These are phyloP conservation scores for Ferrisia virgata DNA, from an alignment of 2,888 invertebrate genomes.

Conservation along the genomic window DNA sequence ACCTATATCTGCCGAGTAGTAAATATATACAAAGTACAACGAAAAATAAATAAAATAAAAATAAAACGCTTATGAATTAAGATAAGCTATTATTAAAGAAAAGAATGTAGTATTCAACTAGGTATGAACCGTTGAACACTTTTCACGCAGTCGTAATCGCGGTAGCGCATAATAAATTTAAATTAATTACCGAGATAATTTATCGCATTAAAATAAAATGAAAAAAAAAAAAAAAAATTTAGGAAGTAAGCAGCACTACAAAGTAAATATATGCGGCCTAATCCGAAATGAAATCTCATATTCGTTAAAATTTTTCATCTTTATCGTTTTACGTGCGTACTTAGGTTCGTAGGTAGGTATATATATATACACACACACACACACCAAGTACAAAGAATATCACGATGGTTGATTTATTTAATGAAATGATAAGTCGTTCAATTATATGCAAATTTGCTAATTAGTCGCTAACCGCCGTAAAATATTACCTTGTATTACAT, in stretches of 20 bases:
- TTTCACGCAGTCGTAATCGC: neutral
- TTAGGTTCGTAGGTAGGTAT: no score
- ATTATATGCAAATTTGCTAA: conserved; percentile 31
- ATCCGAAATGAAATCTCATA: neutral
- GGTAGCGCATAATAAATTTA: neutral
- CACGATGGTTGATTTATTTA: conserved; percentile 17
- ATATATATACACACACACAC: no score
- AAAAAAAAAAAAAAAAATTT: neutral
- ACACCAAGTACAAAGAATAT: neutral
- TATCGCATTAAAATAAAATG: no score
- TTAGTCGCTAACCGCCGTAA: conserved; percentile 1
- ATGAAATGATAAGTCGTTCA: conserved; percentile 28
- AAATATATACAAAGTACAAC: no score
- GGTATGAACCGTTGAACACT: neutral
- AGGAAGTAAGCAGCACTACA: neutral
- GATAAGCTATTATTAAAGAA: neutral
- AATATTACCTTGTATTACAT: conserved; percentile 12
- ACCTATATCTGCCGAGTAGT: no score
- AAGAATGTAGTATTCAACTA: neutral
- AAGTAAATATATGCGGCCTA: neutral
- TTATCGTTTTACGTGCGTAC: neutral
- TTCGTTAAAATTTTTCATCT: neutral
- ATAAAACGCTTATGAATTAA: no score
- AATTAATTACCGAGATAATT: neutral
- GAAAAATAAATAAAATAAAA: no score